Base-by-base conservation (phyloP, 1,140 invertebrate genomes). In the Bactericera cockerelli region DNA sequence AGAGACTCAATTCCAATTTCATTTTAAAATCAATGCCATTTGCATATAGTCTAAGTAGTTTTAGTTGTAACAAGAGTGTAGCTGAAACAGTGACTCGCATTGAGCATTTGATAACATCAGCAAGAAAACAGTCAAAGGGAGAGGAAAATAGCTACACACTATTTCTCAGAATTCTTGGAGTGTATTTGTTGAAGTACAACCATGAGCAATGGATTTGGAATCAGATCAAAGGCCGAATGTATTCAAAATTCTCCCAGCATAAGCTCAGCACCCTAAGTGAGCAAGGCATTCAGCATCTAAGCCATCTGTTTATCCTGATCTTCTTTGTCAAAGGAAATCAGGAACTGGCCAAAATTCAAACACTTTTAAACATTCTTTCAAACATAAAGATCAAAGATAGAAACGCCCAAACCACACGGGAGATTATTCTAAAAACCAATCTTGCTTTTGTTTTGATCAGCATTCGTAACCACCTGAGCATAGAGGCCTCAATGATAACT, bases 221-320 rank as follows among this genome's bases (percentile, higher is more conserved):
- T 62, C 74, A 75, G 63, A 68, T 77, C 10, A 72, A 72, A 65
- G 71, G 74, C 4, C 66, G 74, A 58, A 68, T 77, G 53, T 76
- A 70, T 61, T 72, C 72, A 0, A 76, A 75, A 66, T 71, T 76
- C 54, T 71, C 74, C 0, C 70, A 70, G 19, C 66, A 64, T 14
- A 76, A 75, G 69, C 64, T 77, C 6, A 59, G 69, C 39, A 69
- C 71, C 59, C 70, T 74, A 22, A 66, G 69, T 2, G 68, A 73
- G 63, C 65, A 66, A 61, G 73, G 74, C 1, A 57, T 75, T 3
- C 71, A 70, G 39, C 73, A 77, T 66, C 74, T 75, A 28, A 63
- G 75, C 22, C 71, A 71, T 6, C 64, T 77, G 42, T 75, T 75
- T 61, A 58, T 76, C 3, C 19, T 49, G 19, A 3, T 49, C 4